These are phyloP conservation scores for Mus minutoides DNA, from an alignment of 2,797 vertebrate genomes.

Conservation along the genomic window DNA sequence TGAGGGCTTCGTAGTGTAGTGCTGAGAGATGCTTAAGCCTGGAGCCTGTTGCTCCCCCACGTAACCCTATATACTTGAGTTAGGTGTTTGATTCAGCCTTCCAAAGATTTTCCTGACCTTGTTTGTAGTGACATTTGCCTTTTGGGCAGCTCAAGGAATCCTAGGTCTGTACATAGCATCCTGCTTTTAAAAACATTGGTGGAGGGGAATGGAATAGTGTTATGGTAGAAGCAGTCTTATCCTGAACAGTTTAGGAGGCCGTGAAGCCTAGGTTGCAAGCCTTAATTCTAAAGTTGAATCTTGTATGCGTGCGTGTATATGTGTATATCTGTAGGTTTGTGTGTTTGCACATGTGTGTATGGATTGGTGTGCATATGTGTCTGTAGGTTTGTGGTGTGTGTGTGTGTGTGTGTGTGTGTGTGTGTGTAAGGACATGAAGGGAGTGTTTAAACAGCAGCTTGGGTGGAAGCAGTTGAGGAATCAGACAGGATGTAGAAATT, in stretches of 20 bases:
- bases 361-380: background rate
- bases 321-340: background rate
- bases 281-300: background rate
- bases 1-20: background rate
- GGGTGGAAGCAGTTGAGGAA: background rate
- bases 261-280: too few relatives aligned
- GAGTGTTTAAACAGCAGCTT: fast-evolving
- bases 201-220: fast-evolving
- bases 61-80: background rate
- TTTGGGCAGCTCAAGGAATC: background rate
- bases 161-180: background rate
- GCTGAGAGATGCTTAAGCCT: background rate
- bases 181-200: background rate
- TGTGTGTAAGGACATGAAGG: too few relatives aligned
- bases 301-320: background rate
- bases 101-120: background rate
- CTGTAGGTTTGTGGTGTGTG: background rate
- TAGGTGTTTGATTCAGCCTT: background rate
- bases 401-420: background rate
- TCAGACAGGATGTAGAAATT: background rate
- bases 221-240: background rate
- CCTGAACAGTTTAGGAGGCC: too few relatives aligned
- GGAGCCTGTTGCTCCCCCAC: too few relatives aligned
- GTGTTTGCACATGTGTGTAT: background rate
- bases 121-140: background rate